Base-by-base conservation (phyloP, 23 tunicate species). In the Halocynthia roretzi region DNA sequence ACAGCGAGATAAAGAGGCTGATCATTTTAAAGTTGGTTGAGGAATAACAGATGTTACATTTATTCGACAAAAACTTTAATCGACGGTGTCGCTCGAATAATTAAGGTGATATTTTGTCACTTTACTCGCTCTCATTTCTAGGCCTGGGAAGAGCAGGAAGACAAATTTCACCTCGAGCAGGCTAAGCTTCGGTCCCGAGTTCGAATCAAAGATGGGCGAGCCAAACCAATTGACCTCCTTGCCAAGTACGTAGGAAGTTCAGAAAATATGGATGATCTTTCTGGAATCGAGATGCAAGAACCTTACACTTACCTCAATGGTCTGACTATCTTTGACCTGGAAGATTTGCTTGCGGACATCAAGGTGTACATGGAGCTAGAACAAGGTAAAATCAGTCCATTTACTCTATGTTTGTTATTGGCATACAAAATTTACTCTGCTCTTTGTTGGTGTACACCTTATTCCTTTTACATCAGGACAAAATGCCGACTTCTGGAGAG, bases 121-220 rank as follows among this genome's bases (percentile, higher is more conserved):
- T 57, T 31, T 31, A 31, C 44, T 31, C 4, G 44, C 44, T 31
- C 44, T 31, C 44, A 31, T 19, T 80, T 49, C 12, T 40, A 90
- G 90, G 87, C 82, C 12, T 96, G 99, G 99, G 96, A 92, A 54
- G 86, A 85, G 50, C 99, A 96, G 71, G 99, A 96, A 71, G 99
- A 96, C 61, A 85, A 83, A 58, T 96, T 96, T 68, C 99, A 94
- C 67, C 68, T 94, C 68, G 95, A 94, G 81, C 99, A 94, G 71
- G 99, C 99, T 6, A 94, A 88, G 61, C 75, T 94, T 58, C 71
- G 99, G 15, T 88, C 95, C 20, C 78, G 91, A 12, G 89, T 94
- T 61, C 80, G 99, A n/a, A 94, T 94, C 53, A 96, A 94, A 64
- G 99, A 94, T 78, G 96, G 99, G 2, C 81, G 99, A 7, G 99